Evolutionary conservation across 1,140 invertebrate species (phyloP).

Genomic region (Whitmania pigra): DNA sequence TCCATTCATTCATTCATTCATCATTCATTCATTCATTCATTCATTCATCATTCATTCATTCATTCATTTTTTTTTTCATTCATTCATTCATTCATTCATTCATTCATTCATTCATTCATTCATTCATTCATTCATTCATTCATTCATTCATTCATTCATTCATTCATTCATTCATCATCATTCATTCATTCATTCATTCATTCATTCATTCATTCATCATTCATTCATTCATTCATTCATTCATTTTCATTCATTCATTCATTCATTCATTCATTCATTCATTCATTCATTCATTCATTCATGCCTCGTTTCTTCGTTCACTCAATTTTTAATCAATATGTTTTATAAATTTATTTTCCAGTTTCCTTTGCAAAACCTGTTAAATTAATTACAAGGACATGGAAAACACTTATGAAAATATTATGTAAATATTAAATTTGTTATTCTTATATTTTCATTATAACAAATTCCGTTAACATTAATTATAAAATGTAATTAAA

Average conservation of each 20-base stretch:
- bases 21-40: too few species aligned
- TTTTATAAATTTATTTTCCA: too few species aligned
- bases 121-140: not conserved
- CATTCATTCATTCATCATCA: not conserved
- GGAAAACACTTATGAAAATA: too few species aligned
- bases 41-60: not conserved
- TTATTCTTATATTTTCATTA: too few species aligned
- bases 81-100: not conserved
- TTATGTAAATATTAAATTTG: too few species aligned
- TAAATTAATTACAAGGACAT: too few species aligned
- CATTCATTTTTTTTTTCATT: not conserved
- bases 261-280: not conserved
- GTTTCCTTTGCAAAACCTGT: too few species aligned
- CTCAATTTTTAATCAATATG: too few species aligned
- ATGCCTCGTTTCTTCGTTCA: not conserved
- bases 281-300: not conserved
- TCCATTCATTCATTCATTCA: too few species aligned
- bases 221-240: not conserved
- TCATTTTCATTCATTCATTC: not conserved
- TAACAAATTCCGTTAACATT: too few species aligned
- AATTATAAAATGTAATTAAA: too few species aligned
- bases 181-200: not conserved
- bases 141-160: constrained; percentile 2
- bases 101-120: not conserved
- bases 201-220: not conserved